Conservation (phyloP, 1,140 invertebrate species). For the Drosophila paulistorum region DNA sequence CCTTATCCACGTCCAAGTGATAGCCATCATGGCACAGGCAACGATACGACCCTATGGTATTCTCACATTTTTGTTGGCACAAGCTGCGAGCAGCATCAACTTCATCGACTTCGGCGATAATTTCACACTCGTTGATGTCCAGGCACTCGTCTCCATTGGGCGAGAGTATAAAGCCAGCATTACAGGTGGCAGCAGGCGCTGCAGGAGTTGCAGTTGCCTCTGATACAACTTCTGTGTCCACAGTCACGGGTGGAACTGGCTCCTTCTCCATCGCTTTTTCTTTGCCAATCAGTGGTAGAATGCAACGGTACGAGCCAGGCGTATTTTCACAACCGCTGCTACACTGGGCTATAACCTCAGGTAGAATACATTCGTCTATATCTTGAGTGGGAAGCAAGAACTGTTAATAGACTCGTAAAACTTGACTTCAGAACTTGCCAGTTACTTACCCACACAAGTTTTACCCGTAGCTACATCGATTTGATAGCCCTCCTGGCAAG, state of each 20-base stretch:
- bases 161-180: constrained; percentile 84
- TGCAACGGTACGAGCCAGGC: constrained; percentile 88
- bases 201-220: not conserved
- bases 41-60: constrained; percentile 86
- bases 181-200: constrained; percentile 85
- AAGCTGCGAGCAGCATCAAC: constrained; percentile 62
- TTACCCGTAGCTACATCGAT: constrained; percentile 46
- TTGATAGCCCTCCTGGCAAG: constrained; percentile 85
- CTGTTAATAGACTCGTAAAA: not conserved
- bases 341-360: constrained; percentile 85
- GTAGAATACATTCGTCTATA: constrained; percentile 87
- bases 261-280: constrained; percentile 25
- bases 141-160: constrained; percentile 83
- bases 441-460: constrained; percentile 79
- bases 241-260: not conserved
- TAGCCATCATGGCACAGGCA: constrained; percentile 85
- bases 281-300: constrained; percentile 36
- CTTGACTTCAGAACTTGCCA: not conserved
- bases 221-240: constrained; percentile 10
- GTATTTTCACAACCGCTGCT: constrained; percentile 87
- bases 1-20: constrained; percentile 70
- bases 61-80: constrained; percentile 87
- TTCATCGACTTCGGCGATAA: constrained; percentile 75
- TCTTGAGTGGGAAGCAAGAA: constrained; percentile 82
- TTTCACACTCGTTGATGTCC: constrained; percentile 88